Percentiles rank a stretch among this genome's conserved stretches.
Evolutionary conservation across 1,140 invertebrate genomes (phyloP).

Genomic region (Triops cancriformis): DNA sequence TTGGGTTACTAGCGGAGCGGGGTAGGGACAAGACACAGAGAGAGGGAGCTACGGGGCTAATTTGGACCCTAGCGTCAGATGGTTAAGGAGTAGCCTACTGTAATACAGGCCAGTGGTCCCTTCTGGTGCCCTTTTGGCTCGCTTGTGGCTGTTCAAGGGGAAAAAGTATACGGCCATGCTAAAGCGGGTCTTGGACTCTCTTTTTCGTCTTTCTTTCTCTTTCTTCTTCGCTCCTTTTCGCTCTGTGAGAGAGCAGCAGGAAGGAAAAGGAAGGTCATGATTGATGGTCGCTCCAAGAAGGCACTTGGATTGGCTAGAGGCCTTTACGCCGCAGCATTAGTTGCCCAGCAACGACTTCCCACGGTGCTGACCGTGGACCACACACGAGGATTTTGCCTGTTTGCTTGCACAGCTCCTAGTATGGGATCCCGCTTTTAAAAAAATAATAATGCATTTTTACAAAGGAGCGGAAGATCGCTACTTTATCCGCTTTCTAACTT

Average conservation of each 20-base stretch:
- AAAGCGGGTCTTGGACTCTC: neutral
- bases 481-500: neutral
- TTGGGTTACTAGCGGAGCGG: too few species aligned
- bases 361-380: constrained; percentile 1
- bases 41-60: neutral
- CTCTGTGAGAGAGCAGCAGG: neutral
- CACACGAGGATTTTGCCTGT: neutral
- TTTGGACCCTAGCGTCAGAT: neutral
- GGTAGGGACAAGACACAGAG: neutral
- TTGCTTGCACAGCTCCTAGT: constrained; percentile 12
- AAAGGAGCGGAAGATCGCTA: neutral
- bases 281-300: constrained; percentile 12
- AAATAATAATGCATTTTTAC: neutral
- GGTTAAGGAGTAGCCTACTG: neutral
- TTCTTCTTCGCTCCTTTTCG: neutral
- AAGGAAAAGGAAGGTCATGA: constrained; percentile 13
- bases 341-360: constrained; percentile 12
- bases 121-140: neutral
- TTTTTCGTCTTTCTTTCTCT: too few species aligned
- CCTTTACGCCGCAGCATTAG: constrained; percentile 12
- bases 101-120: too few species aligned
- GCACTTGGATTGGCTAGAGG: constrained; percentile 12
- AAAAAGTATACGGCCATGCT: neutral
- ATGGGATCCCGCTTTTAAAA: neutral
- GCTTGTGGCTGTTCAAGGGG: neutral